Evolutionary conservation across 2,888 invertebrate species (phyloP).

Genomic region (Netelia melanura): DNA sequence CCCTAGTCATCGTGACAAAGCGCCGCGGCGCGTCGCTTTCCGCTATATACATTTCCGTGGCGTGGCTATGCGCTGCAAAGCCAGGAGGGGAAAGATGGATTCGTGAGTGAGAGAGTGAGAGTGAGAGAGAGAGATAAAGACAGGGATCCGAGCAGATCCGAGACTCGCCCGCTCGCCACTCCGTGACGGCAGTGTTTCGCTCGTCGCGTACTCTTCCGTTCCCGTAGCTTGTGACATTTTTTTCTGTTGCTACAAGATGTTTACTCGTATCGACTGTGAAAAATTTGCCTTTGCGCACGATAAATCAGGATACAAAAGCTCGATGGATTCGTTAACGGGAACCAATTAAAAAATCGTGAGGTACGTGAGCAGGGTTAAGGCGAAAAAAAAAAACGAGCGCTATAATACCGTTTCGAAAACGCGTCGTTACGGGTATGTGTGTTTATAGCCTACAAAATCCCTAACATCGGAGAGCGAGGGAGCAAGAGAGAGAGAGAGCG

Average conservation of each 20-base stretch:
- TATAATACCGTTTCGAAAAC: slow-evolving; percentile 41
- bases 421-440: slow-evolving; percentile 75
- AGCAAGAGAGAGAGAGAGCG: slow-evolving; percentile 8
- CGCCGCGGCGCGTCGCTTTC: background rate
- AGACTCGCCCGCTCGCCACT: slow-evolving; percentile 50
- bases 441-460: slow-evolving; percentile 83
- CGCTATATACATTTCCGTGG: background rate
- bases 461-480: slow-evolving; percentile 75
- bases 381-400: slow-evolving; percentile 8
- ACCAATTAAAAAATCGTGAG: slow-evolving; percentile 76
- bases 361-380: slow-evolving; percentile 65
- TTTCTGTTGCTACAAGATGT: slow-evolving; percentile 86
- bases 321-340: slow-evolving; percentile 78
- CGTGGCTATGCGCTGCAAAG: background rate
- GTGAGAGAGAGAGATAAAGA: background rate
- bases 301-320: slow-evolving; percentile 78
- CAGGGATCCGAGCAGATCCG: background rate
- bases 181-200: slow-evolving; percentile 79
- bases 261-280: slow-evolving; percentile 85
- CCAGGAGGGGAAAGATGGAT: background rate
- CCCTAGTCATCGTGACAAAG: background rate
- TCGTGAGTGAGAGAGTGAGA: background rate
- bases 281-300: slow-evolving; percentile 79
- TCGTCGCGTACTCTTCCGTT: slow-evolving; percentile 82
- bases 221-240: slow-evolving; percentile 84